Conservation (phyloP, 1,140 invertebrate genomes). For the Drosophila simulans region DNA sequence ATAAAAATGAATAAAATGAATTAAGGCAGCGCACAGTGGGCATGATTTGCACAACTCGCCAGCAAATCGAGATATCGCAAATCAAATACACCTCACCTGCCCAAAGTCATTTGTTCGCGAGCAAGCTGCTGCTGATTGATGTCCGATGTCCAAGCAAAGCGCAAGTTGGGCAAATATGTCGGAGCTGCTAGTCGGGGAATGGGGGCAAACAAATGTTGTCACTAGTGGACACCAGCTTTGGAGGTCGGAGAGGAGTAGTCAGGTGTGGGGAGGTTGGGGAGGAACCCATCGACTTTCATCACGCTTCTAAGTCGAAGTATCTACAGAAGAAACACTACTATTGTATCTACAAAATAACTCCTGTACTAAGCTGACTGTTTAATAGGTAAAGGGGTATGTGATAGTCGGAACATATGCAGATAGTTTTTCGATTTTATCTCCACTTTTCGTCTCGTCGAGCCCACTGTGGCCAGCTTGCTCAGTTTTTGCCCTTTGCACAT, state of each 20-base stretch:
- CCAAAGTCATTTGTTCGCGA: slow-evolving; percentile 34
- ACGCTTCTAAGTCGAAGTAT: too few relatives aligned
- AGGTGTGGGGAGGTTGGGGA: not conserved
- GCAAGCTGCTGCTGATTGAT: slow-evolving; percentile 43
- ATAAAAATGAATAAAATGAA: slow-evolving; percentile 70
- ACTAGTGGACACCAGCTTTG: slow-evolving; percentile 4
- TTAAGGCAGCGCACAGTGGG: slow-evolving; percentile 72
- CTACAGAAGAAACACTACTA: not conserved
- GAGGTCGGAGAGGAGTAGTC: not conserved
- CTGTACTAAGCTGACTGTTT: too few relatives aligned
- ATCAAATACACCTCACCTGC: slow-evolving; percentile 13
- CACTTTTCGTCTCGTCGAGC: not conserved
- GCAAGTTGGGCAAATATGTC: slow-evolving; percentile 41
- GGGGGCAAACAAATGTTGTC: slow-evolving; percentile 41
- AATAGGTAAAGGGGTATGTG: too few relatives aligned
- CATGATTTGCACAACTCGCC: slow-evolving; percentile 53
- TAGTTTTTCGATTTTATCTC: not conserved
- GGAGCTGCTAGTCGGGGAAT: slow-evolving; percentile 13
- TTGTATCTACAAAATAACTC: too few relatives aligned
- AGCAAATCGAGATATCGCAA: slow-evolving; percentile 53
- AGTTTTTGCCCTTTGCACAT: slow-evolving; percentile 82
- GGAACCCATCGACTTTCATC: not conserved
- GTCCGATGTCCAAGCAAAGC: slow-evolving; percentile 38
- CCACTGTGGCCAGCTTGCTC: slow-evolving; percentile 66
- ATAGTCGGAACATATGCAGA: not conserved